Base-by-base conservation (phyloP, 92 coral and sea anemone species). In the Paragorgia papillata region DNA sequence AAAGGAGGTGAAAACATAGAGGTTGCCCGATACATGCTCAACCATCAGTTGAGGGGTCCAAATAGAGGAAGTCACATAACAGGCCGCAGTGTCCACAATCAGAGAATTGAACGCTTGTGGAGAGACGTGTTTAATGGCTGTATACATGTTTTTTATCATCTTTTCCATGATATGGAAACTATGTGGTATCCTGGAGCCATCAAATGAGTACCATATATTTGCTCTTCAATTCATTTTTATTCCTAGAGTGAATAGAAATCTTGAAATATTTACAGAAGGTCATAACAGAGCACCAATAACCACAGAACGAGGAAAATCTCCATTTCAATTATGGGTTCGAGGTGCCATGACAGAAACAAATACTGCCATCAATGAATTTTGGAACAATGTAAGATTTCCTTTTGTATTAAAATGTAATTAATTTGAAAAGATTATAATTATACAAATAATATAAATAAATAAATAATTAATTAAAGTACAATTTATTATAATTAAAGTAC, bases 321-420 rank as follows among this genome's bases (percentile, higher is more conserved):
- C n/a, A 17, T 53, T n/a, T 24, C 21, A 0, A 10, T 37, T 37
- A 37, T 37, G 43, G 43, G 10, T n/a, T n/a, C n/a, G n/a, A n/a
- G n/a, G n/a, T n/a, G n/a, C n/a, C n/a, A n/a, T n/a, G n/a, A n/a
- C n/a, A n/a, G n/a, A n/a, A n/a, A n/a, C n/a, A n/a, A n/a, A n/a
- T n/a, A n/a, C n/a, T 24, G 59, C 59, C 21, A n/a, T 53, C 27
- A 24, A 53, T 53, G 59, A 53, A 53, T n/a, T 53, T n/a, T 53
- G 59, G 0, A 18, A 7, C 27, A n/a, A 53, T n/a, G 59, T 53
- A 24, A 53, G 59, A 4, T 37, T 37, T 37, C 43, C 43, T 37
- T 37, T 37, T 37, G 43, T 37, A 37, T 37, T 4, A 37, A 4
- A n/a, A n/a, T 4, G 43, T 37, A 37, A 4, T 53, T 17, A 53